Evolutionary conservation across 2,888 invertebrate genomes (phyloP).

Genomic region (Corbicula japonica): DNA sequence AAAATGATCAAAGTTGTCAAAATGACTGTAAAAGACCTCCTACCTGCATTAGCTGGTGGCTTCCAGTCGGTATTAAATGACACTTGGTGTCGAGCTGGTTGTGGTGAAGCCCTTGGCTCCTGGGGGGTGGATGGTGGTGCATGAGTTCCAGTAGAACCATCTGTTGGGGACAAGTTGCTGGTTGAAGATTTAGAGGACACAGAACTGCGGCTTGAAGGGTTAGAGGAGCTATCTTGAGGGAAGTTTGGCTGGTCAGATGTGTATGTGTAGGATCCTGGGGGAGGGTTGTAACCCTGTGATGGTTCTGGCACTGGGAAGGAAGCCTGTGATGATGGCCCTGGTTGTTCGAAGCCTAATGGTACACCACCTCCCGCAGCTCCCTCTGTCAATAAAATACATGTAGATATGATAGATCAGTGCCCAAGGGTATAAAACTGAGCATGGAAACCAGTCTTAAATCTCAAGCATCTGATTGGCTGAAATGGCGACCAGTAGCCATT

Average conservation of each 20-base stretch:
- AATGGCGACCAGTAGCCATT: no score
- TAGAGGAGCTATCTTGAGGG: no score
- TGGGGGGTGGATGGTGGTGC: constrained; percentile 76
- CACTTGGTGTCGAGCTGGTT: constrained; percentile 51
- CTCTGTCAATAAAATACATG: background rate
- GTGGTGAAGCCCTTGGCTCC: constrained; percentile 53
- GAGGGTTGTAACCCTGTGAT: constrained; percentile 28
- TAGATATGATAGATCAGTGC: no score
- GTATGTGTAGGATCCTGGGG: constrained; percentile 15
- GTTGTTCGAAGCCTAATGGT: constrained; percentile 64
- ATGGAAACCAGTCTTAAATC: no score
- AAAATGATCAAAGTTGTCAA: no score
- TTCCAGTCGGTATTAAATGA: constrained; percentile 68
- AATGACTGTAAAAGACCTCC: no score
- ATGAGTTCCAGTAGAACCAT: constrained; percentile 65
- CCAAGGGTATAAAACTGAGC: no score
- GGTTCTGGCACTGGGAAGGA: constrained; percentile 33
- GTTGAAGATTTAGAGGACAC: no score
- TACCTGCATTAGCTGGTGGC: constrained; percentile 77
- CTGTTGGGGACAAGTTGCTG: constrained; percentile 44
- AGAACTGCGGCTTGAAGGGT: no score
- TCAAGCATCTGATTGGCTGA: no score
- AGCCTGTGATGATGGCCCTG: constrained; percentile 24
- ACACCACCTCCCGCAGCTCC: constrained; percentile 19
- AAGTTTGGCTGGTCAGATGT: no score